These are phyloP conservation scores for Drosophila parvula DNA, from an alignment of 1,140 invertebrate genomes.

Conservation along the genomic window DNA sequence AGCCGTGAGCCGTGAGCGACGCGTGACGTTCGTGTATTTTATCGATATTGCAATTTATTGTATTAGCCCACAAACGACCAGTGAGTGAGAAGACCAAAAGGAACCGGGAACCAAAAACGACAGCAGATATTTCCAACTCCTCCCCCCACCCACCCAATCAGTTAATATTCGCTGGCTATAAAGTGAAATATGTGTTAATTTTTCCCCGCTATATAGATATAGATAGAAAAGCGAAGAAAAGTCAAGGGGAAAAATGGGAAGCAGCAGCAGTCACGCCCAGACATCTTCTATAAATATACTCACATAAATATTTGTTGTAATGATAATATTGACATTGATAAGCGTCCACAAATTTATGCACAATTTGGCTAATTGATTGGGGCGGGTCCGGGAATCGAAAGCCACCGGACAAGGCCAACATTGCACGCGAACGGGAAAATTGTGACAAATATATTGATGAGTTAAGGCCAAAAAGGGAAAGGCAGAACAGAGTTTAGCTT, in stretches of 20 bases:
- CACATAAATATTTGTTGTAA: constrained; percentile 74
- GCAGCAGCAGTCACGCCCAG: constrained; percentile 42
- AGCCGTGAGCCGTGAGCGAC: constrained; percentile 62
- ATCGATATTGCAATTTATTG: constrained; percentile 83
- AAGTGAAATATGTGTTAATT: constrained; percentile 82
- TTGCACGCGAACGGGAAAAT: constrained; percentile 54
- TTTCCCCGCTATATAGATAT: constrained; percentile 36
- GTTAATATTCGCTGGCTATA: constrained; percentile 76
- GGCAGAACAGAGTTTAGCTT: background rate
- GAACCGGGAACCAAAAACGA: background rate
- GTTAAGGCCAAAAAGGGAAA: background rate
- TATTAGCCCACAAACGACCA: constrained; percentile 55
- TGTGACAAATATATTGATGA: constrained; percentile 8
- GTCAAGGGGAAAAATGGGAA: background rate
- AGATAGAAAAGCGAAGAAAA: constrained; percentile 7
- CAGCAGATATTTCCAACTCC: constrained; percentile 1
- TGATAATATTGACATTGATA: constrained; percentile 83
- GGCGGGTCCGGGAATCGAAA: constrained; percentile 37
- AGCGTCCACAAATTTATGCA: constrained; percentile 81
- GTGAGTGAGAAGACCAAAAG: background rate
- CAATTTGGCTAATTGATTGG: constrained; percentile 83
- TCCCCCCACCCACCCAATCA: background rate
- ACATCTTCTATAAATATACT: constrained; percentile 13
- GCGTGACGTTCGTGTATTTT: constrained; percentile 80
- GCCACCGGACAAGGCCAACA: constrained; percentile 48